Conservation (phyloP, 2,113 vertebrate genomes). For the Cnemophilus loriae region DNA sequence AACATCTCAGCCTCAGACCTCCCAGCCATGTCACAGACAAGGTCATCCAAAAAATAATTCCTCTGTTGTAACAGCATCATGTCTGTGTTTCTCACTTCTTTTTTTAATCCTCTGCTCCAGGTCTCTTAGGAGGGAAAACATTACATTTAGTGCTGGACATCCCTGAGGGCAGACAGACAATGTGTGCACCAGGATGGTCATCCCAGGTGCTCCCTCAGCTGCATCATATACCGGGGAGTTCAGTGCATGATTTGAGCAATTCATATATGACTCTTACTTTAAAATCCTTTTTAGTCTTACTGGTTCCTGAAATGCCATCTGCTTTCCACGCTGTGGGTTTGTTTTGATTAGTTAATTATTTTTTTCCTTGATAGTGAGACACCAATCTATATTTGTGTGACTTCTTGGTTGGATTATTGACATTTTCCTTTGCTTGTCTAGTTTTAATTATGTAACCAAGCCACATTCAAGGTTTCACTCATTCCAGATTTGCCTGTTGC, state of each 20-base stretch:
- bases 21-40: not conserved
- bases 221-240: not conserved
- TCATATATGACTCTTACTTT: not conserved
- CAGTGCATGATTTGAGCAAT: not conserved
- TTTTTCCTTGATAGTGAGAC: not conserved
- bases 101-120: not conserved
- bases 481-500: constrained; percentile 25
- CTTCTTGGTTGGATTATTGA: not conserved
- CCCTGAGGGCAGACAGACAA: not conserved
- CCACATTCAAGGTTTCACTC: constrained; percentile 1
- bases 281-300: not conserved
- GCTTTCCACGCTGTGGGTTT: not conserved
- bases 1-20: not conserved
- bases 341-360: not conserved
- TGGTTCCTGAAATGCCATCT: not conserved
- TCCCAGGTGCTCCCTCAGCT: not conserved
- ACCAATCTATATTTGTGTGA: not conserved
- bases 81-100: accelerated
- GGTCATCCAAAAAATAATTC: not conserved
- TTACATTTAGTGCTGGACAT: not conserved
- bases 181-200: not conserved
- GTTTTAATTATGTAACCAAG: constrained; percentile 45
- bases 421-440: not conserved
- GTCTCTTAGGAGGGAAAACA: not conserved
- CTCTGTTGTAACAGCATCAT: not conserved